Conservation (phyloP, 2,797 vertebrate species). For the Neomorphus geoffroyi region DNA sequence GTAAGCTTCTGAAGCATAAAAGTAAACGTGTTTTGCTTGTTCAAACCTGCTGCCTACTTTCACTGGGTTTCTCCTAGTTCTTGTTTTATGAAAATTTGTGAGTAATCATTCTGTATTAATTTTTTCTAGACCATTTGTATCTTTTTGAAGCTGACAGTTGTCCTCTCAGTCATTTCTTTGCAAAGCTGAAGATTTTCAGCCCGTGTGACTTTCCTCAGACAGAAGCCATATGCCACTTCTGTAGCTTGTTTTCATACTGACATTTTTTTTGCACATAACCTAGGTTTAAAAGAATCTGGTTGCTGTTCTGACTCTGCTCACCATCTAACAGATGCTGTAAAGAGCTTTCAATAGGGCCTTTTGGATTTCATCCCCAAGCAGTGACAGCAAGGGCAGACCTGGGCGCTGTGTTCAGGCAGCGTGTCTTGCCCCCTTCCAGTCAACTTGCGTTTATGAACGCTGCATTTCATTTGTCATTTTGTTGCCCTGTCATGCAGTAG, state of each 20-base stretch:
- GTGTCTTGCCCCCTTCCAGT: background rate
- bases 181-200: background rate
- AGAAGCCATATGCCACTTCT: background rate
- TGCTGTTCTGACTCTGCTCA: background rate
- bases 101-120: background rate
- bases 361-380: background rate
- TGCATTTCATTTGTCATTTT: background rate
- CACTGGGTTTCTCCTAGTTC: background rate
- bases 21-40: background rate
- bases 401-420: background rate
- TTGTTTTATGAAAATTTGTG: background rate
- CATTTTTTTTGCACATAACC: background rate
- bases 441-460: accelerated
- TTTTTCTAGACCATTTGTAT: background rate
- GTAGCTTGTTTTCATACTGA: background rate
- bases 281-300: background rate
- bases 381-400: accelerated
- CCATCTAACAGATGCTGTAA: background rate
- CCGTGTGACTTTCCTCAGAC: background rate
- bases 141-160: background rate
- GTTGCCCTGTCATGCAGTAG: background rate
- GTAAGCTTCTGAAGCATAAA: background rate
- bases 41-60: background rate
- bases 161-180: background rate
- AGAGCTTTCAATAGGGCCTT: background rate